Percentiles rank a stretch among this genome's conserved stretches.
phyloP scores from a whole-genome alignment of 2,888 invertebrate species.

The Stenurella melanura region DNA sequence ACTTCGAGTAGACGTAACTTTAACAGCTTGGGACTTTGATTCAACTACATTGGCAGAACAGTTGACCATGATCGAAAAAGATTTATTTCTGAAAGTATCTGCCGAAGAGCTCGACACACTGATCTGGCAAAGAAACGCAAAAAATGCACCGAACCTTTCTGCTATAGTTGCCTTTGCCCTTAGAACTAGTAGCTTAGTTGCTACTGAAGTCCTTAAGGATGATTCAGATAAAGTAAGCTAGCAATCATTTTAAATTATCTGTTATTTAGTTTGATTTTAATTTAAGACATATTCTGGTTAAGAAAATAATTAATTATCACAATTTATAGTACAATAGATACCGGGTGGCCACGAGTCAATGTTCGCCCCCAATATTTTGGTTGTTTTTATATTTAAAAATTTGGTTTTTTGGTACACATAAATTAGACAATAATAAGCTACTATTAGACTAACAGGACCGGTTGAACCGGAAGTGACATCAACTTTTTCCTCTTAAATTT shows the following conservation, averaged over 20 bases:
- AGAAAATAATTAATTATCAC: background rate
- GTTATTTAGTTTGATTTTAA: background rate
- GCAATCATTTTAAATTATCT: constrained; percentile 20
- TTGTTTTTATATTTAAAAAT: no score
- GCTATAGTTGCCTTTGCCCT: constrained; percentile 76
- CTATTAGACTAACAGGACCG: no score
- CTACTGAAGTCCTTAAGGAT: constrained; percentile 73
- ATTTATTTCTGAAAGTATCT: constrained; percentile 74
- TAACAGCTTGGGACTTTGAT: constrained; percentile 76
- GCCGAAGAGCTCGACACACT: constrained; percentile 72
- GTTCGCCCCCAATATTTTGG: no score
- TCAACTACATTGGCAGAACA: constrained; percentile 75
- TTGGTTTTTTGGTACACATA: no score
- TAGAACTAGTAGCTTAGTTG: constrained; percentile 74
- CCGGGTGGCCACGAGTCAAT: no score
- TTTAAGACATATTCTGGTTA: no score
- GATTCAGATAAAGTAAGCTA: constrained; percentile 69
- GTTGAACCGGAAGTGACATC: no score
- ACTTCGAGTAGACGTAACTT: constrained; percentile 70
- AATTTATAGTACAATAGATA: no score
- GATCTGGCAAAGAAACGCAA: constrained; percentile 72
- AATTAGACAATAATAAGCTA: no score
- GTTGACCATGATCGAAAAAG: constrained; percentile 75
- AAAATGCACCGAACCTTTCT: constrained; percentile 74
- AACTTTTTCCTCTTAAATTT: no score